These are phyloP conservation scores for Heliconius himera DNA, from an alignment of 1,140 invertebrate genomes.

Conservation along the genomic window DNA sequence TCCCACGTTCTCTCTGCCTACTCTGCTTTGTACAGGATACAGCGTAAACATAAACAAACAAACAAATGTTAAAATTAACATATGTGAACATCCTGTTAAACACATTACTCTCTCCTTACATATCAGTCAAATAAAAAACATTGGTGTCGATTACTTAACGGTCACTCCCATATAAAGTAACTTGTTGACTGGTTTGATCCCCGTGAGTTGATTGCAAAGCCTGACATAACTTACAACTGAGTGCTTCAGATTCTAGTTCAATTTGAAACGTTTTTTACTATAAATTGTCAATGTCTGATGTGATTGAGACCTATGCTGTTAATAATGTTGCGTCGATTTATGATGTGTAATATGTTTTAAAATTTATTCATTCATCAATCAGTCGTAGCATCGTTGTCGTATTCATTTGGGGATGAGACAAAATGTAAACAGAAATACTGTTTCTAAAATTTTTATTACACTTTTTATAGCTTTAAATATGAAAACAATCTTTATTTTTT, in stretches of 20 bases:
- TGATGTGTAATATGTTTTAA: too few species aligned
- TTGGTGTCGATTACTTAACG: conserved; percentile 28
- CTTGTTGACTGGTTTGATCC: neutral
- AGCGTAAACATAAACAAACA: too few species aligned
- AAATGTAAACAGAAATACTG: too few species aligned
- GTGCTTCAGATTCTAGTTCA: conserved; percentile 12
- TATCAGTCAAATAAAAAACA: neutral
- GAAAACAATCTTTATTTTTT: too few species aligned
- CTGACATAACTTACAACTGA: conserved; percentile 3
- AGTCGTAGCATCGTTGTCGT: too few species aligned
- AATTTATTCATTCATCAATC: too few species aligned
- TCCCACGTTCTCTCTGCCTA: too few species aligned
- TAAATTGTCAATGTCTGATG: neutral
- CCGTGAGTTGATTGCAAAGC: neutral
- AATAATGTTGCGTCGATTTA: too few species aligned
- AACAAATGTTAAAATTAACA: neutral
- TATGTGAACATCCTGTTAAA: conserved; percentile 4
- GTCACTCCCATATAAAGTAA: conserved; percentile 14
- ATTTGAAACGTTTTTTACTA: conserved; percentile 1
- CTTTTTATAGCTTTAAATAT: too few species aligned
- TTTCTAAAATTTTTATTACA: too few species aligned
- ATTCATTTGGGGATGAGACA: too few species aligned
- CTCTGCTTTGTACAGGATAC: too few species aligned
- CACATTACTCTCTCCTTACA: conserved; percentile 7
- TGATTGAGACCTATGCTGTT: neutral